Evolutionary conservation across 1,140 invertebrate genomes (phyloP), one percentile per base, ranked within the genome.

Genomic region (Aplysia californica): DNA sequence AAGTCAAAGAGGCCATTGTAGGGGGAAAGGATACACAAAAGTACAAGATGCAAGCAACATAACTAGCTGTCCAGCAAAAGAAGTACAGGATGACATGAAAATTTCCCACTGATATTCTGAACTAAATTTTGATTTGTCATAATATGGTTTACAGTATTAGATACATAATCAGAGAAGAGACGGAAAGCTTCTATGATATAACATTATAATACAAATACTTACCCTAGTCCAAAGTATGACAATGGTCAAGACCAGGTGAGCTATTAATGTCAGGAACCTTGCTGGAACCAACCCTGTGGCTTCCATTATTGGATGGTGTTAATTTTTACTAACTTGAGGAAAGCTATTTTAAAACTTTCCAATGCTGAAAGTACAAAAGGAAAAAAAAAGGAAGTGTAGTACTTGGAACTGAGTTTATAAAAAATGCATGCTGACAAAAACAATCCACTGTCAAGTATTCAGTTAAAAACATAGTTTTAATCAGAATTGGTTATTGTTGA

Each of bases 181-280:
- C 3, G 38, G n/a, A 18, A 5, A 4, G 58, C 23, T 10, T 31
- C 15, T 44, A 26, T n/a, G 4, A 70, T 5, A 50, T n/a, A n/a
- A n/a, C n/a, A 61, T 10, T 10, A n/a, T 10, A 2, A 5, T 6
- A n/a, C 23, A 61, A 10, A 64, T 26, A 80, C 81, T 80, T 83
- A 87, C 85, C 75, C 77, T 82, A 20, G 84, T 81, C 80, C 80
- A 84, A 68, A 86, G 83, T 50, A 86, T 74, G 23, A 86, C 79
- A 41, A 87, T 84, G n/a, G 84, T 76, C 41, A 87, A 80, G 2
- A 85, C 77, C 26, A 87, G 61, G 78, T 87, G 86, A 61, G 85
- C 83, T 21, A 83, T 76, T 39, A 87, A 78, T 5, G 82, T 84
- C n/a, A 87, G 73, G 64, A 87, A 87, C 50, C 86, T 68, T 18